phyloP scores from a whole-genome alignment of 2,797 vertebrate genomes.

The Aselliscus stoliczkanus region DNA sequence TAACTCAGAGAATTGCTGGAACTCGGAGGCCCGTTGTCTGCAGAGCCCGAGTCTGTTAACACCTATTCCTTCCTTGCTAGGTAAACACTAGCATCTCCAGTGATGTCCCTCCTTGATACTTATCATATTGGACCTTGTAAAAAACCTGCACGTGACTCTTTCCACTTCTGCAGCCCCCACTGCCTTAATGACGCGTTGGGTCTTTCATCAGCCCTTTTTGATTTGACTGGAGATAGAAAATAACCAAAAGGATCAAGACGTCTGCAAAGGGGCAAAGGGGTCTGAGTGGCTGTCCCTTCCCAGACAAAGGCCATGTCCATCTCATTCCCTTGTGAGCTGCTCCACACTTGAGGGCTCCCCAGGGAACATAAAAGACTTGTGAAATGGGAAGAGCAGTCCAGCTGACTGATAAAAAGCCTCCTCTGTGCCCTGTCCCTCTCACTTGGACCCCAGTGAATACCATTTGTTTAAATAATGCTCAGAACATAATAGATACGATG shows the following conservation, averaged over 20 bases:
- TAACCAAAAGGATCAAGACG: constrained; percentile 32
- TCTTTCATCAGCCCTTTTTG: neutral
- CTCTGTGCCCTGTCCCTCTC: constrained; percentile 48
- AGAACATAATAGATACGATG: constrained; percentile 62
- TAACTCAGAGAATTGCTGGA: neutral
- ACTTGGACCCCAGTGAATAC: constrained; percentile 52
- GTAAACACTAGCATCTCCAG: too few species aligned
- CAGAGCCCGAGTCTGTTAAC: neutral
- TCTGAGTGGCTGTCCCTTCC: neutral
- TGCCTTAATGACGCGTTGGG: neutral
- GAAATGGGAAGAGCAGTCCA: neutral
- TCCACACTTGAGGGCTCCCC: neutral
- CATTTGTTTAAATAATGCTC: constrained; percentile 68
- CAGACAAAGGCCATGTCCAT: neutral
- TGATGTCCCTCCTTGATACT: neutral
- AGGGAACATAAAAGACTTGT: neutral
- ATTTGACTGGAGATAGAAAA: constrained; percentile 1
- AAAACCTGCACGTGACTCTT: neutral
- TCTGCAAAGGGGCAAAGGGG: neutral
- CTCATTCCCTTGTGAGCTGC: neutral
- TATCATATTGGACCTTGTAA: neutral
- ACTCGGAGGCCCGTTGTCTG: accelerated
- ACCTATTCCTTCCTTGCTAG: neutral
- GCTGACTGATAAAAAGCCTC: constrained; percentile 15
- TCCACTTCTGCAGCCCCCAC: accelerated